phyloP scores from a whole-genome alignment of 37 sponge, comb jelly and placozoan species.

The Haliclona indistincta region DNA sequence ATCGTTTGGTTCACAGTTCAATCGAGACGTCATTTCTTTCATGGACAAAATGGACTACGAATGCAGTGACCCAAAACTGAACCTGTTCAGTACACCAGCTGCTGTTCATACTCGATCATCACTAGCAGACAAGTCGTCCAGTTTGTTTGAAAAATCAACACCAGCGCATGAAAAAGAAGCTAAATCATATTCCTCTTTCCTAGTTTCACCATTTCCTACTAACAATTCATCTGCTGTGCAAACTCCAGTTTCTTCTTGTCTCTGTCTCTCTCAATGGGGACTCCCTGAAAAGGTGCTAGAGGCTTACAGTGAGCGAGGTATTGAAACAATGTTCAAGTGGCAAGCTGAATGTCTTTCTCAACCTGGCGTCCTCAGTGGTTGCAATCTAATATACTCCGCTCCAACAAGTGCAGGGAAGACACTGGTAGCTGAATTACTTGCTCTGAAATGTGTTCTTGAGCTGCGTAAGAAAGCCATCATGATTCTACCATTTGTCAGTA shows the following conservation, averaged over 20 bases:
- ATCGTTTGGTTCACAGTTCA: constrained; percentile 36
- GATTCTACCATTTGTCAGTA: constrained; percentile 97
- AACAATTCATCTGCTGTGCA: too few relatives aligned
- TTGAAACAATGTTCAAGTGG: constrained; percentile 93
- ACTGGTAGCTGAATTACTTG: constrained; percentile 92
- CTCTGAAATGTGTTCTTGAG: constrained; percentile 93
- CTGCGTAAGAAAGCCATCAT: constrained; percentile 81
- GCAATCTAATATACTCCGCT: constrained; percentile 94
- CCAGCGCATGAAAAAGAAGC: too few relatives aligned
- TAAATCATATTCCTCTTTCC: too few relatives aligned
- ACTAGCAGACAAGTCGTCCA: too few relatives aligned
- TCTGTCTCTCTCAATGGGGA: constrained; percentile 77
- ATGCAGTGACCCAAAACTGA: too few relatives aligned
- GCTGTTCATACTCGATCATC: too few relatives aligned
- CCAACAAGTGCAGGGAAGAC: constrained; percentile 99
- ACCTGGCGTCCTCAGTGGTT: constrained; percentile 70
- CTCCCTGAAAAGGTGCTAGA: constrained; percentile 82
- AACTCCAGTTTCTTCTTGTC: not conserved
- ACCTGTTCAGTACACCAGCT: too few relatives aligned
- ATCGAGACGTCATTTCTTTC: constrained; percentile 1
- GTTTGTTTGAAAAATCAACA: too few relatives aligned
- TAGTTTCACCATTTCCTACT: too few relatives aligned
- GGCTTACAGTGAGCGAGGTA: constrained; percentile 65
- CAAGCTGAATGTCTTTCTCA: constrained; percentile 91
- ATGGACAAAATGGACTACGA: constrained; percentile 20